Conservation (phyloP, 2,797 vertebrate species). For the Syngnathus acus region DNA sequence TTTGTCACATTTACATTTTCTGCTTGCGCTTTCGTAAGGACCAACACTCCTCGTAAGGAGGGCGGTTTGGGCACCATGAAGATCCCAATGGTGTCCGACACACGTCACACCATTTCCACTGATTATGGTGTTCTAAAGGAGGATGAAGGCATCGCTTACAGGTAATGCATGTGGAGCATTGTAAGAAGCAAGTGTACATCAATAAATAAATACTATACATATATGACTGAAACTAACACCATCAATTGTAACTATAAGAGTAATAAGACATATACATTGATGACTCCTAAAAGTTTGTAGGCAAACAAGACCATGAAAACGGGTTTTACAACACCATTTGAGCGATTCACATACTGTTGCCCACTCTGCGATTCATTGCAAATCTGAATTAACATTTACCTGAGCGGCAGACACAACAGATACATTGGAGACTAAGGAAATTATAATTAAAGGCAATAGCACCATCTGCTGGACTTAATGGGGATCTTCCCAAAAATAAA, state of each 20-base stretch:
- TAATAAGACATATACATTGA: not conserved
- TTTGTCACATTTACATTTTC: not conserved
- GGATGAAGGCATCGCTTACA: slow-evolving; percentile 92
- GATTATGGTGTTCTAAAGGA: slow-evolving; percentile 92
- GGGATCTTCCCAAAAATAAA: not conserved
- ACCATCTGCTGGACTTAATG: not conserved
- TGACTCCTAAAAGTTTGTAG: not conserved
- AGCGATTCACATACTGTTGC: too few species aligned
- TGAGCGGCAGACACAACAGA: too few species aligned
- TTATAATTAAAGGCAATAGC: not conserved
- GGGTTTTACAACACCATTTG: not conserved
- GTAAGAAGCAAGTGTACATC: not conserved
- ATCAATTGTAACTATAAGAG: not conserved
- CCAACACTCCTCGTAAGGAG: slow-evolving; percentile 87
- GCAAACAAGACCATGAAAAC: not conserved
- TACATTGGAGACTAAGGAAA: too few species aligned
- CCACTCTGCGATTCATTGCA: too few species aligned
- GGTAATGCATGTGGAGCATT: slow-evolving; percentile 59
- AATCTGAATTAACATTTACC: not conserved
- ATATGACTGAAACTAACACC: too few species aligned
- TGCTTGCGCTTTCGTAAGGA: slow-evolving; percentile 60
- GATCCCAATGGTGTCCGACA: slow-evolving; percentile 87
- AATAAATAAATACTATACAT: not conserved
- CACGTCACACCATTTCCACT: slow-evolving; percentile 75
- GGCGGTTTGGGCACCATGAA: slow-evolving; percentile 91